Base-by-base conservation (phyloP, 2,797 vertebrate species). In the Chrysocyon brachyurus region DNA sequence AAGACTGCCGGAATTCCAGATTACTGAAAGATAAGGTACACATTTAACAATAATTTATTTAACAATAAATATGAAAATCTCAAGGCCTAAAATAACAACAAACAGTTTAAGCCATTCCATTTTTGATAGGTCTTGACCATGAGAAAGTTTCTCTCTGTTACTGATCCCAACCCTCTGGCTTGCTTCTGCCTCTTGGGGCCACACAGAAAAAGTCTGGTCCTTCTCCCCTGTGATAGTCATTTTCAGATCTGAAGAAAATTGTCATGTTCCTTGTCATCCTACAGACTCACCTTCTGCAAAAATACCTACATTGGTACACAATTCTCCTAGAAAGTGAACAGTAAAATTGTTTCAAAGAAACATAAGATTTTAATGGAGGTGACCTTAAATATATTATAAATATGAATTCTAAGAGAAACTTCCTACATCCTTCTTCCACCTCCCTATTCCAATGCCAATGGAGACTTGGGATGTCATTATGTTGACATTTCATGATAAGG, bases 401-500 rank as follows among this genome's bases (percentile, higher is more conserved):
- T 59, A n/a, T 22, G 26, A 96, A 56, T 86, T 91, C 72, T 54
- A 52, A 91, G 54, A 63, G 89, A 79, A 52, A 21, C n/a, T 66
- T 94, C n/a, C 89, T 61, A 22, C 31, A 16, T n/a, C 83, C 92
- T 97, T 28, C 72, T 14, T 31, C 33, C 22, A 88, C 73, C 61
- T 36, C n/a, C 21, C 89, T 31, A 72, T 86, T 95, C 46, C 85
- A 9, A 1, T 33, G 26, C 21, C 24, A 11, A 31, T 33, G 8
- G 75, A 95, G 91, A 56, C 31, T 26, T 22, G 87, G 70, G 78
- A 92, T 90, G 33, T n/a, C 64, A 57, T 70, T 92, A 66, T 8
- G 79, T 81, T 70, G 97, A 96, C 96, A 87, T 31, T 96, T 84
- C 79, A 49, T 24, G 84, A 96, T 61, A 84, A 92, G 88, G 85